Evolutionary conservation across 1,140 invertebrate genomes (phyloP), one percentile per base, ranked within the genome.

Genomic region (Adelges cooleyi): DNA sequence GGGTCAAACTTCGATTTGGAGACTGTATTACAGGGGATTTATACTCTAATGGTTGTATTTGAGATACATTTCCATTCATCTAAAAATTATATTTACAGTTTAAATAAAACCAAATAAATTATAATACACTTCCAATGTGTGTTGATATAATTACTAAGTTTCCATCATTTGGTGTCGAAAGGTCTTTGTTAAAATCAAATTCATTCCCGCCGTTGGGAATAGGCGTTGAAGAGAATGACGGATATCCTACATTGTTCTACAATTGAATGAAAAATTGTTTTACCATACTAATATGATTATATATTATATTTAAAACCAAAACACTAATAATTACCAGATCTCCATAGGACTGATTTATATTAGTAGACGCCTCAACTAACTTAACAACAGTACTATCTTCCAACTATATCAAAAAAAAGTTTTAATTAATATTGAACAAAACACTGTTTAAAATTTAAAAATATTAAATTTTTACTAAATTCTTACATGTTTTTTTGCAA

Each of bases 401-500:
- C 13, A 62, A 48, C 56, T 62, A n/a, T 1, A 29, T 46, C 27
- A 48, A 48, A 4, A 62, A 17, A 40, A 42, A 27, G n/a, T n/a
- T n/a, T n/a, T n/a, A 48, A 46, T 23, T 22, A 22, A 48, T 23
- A 48, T 17, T 22, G 1, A 23, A 9, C 13, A 49, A 2, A 49
- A 23, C n/a, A 48, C 3, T 15, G 36, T 33, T 33, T 33, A 0
- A 0, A 6, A 20, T 52, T 52, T 9, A 29, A 33, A 11, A 11
- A 50, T 8, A 49, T 25, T 6, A 15, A 23, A 3, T 49, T 23
- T 49, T 49, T 23, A n/a, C n/a, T n/a, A 33, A 44, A 29, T 42
- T 44, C 54, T 48, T 62, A 62, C 56, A 8, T 46, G 17, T 62
- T 48, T 48, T 46, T 62, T 62, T 46, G 40, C 27, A 20, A 62